Evolutionary conservation across 1,140 invertebrate species (phyloP).

Genomic region (Diplogasteroides magnus): DNA sequence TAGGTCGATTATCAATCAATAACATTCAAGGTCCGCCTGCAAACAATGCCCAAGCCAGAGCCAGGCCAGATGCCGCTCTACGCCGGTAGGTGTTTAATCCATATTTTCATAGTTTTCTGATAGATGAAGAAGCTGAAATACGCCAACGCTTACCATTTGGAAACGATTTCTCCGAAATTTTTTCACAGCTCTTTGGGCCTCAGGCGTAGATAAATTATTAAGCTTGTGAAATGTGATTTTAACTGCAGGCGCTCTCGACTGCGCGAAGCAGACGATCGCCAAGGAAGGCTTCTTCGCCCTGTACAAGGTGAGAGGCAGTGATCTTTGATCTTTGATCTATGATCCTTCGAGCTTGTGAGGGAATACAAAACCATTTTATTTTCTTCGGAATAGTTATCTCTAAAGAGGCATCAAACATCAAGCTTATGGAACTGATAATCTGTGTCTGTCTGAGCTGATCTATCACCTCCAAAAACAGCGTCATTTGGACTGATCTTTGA

Average conservation of each 20-base stretch:
- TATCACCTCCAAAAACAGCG: too few relatives aligned
- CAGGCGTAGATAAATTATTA: too few relatives aligned
- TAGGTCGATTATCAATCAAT: slow-evolving; percentile 69
- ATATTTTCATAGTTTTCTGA: too few relatives aligned
- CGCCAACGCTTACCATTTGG: too few relatives aligned
- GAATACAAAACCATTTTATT: background rate
- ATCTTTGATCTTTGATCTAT: slow-evolving; percentile 5
- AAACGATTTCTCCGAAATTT: background rate
- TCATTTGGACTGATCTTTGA: too few relatives aligned
- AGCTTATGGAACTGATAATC: too few relatives aligned
- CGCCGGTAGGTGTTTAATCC: slow-evolving; percentile 65
- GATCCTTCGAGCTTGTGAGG: background rate
- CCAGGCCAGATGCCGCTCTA: slow-evolving; percentile 74
- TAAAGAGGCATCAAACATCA: background rate
- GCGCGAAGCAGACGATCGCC: slow-evolving; percentile 82
- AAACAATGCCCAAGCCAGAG: slow-evolving; percentile 77
- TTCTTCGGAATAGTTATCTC: background rate
- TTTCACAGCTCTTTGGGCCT: slow-evolving; percentile 66
- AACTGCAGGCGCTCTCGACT: slow-evolving; percentile 85
- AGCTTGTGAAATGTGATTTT: slow-evolving; percentile 58
- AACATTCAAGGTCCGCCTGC: slow-evolving; percentile 70
- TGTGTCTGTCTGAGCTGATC: background rate
- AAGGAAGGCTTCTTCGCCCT: slow-evolving; percentile 69
- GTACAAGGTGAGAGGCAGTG: slow-evolving; percentile 57
- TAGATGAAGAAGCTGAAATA: too few relatives aligned